Evolutionary conservation across 37 sponge, comb jelly and placozoan species (phyloP).

Genomic region (Ephydatia muelleri): DNA sequence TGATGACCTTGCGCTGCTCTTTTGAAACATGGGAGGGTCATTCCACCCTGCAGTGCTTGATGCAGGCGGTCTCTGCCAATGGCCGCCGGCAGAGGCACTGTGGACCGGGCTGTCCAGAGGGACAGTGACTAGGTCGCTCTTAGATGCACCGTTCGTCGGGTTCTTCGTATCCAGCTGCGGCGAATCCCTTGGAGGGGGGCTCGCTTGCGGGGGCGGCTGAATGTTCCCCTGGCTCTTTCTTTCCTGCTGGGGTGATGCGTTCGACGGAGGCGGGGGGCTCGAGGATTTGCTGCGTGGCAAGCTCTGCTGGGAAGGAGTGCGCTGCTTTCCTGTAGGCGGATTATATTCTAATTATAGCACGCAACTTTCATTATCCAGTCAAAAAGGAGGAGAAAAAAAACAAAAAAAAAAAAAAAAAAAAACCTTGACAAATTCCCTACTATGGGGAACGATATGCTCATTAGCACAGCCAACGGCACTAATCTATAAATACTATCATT

Average conservation of each 20-base stretch:
- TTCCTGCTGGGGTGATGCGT: slow-evolving; percentile 5
- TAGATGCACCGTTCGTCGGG: neutral
- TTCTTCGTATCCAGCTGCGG: neutral
- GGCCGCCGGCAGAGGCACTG: neutral
- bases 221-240: neutral
- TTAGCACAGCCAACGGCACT: neutral
- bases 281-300: neutral
- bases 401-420: neutral
- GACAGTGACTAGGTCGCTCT: slow-evolving; percentile 42
- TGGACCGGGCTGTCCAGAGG: slow-evolving; percentile 57
- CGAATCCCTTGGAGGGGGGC: neutral
- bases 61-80: neutral
- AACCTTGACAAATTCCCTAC: neutral
- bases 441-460: neutral
- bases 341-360: neutral
- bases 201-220: neutral
- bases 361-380: neutral
- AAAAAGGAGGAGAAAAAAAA: neutral
- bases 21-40: slow-evolving; percentile 41
- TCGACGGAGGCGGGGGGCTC: slow-evolving; percentile 9
- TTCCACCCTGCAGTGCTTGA: slow-evolving; percentile 49
- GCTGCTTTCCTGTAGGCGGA: neutral
- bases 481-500: too few species aligned
- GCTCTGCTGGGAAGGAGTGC: neutral
- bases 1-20: neutral